Conservation (phyloP, 2,113 vertebrate genomes). For the Sphyrna mokarran region DNA sequence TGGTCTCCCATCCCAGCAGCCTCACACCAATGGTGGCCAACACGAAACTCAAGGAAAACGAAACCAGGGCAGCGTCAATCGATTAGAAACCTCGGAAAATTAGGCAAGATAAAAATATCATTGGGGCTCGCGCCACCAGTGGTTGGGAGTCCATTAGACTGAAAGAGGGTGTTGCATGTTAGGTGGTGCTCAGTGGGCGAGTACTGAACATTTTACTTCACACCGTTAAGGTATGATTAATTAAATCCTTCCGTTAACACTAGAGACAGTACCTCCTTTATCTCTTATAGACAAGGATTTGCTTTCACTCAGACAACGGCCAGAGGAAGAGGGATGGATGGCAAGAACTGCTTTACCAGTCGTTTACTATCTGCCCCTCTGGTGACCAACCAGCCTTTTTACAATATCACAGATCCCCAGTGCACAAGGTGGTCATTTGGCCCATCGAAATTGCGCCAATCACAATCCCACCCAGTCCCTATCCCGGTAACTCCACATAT, state of each 20-base stretch:
- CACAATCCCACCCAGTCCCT: too few relatives aligned
- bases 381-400: not conserved
- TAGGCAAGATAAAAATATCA: not conserved
- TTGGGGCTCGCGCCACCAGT: not conserved
- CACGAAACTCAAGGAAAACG: not conserved
- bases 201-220: not conserved
- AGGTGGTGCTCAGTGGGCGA: not conserved
- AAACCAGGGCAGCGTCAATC: too few relatives aligned
- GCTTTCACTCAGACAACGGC: not conserved
- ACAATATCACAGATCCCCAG: too few relatives aligned
- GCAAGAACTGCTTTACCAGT: not conserved
- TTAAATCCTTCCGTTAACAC: not conserved
- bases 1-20: not conserved
- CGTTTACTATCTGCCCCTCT: not conserved
- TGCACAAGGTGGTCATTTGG: too few relatives aligned
- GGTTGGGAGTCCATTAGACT: not conserved
- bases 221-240: not conserved
- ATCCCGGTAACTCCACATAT: too few relatives aligned
- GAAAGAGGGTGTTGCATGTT: not conserved
- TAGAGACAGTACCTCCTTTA: not conserved
- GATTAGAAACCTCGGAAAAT: not conserved
- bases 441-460: too few relatives aligned
- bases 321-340: not conserved
- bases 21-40: not conserved
- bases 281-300: not conserved